Conservation (phyloP, 2,888 invertebrate species). For the Nemotelus nigrinus region DNA sequence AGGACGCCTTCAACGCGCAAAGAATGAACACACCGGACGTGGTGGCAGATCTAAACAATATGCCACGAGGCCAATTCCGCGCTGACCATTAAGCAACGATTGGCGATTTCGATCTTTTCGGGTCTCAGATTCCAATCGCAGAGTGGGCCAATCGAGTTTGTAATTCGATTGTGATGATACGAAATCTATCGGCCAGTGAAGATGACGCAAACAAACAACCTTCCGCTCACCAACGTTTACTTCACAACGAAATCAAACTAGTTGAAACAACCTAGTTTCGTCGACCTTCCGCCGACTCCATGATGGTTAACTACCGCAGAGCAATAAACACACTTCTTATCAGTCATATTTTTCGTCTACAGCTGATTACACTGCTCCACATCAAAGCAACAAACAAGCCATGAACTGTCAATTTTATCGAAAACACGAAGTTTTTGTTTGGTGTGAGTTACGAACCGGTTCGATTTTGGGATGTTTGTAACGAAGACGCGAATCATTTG, state of each 20-base stretch:
- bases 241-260: neutral
- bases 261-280: constrained; percentile 23
- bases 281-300: neutral
- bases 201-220: too few species aligned
- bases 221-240: too few species aligned
- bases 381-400: too few species aligned
- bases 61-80: neutral
- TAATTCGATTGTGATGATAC: neutral
- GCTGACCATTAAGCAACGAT: neutral
- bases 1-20: neutral
- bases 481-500: too few species aligned
- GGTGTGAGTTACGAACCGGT: too few species aligned
- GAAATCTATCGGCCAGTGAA: too few species aligned
- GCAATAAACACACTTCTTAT: constrained; percentile 28
- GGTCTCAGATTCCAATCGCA: neutral
- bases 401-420: too few species aligned
- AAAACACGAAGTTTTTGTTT: too few species aligned
- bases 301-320: constrained; percentile 10
- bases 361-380: constrained; percentile 22
- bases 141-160: neutral
- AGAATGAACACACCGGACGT: neutral
- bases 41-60: neutral
- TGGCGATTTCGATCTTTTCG: constrained; percentile 15
- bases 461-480: too few species aligned
- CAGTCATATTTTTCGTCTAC: neutral